These are phyloP conservation scores for Sinella curviseta DNA, from an alignment of 1,140 invertebrate genomes.

Conservation along the genomic window DNA sequence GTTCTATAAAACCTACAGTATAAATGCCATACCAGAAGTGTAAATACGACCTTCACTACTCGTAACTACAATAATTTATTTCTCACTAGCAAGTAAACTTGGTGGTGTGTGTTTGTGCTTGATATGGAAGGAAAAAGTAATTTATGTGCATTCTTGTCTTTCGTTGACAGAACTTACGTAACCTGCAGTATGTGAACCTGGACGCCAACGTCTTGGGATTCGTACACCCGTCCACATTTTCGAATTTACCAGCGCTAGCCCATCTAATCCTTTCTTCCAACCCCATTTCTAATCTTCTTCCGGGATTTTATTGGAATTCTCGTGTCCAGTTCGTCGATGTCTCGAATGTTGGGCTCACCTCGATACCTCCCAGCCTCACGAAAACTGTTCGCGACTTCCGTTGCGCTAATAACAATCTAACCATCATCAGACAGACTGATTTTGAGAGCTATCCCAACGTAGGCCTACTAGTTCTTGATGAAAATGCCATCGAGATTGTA, in stretches of 20 bases:
- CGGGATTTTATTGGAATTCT: slow-evolving; percentile 64
- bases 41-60: too few species aligned
- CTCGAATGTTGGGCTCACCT: slow-evolving; percentile 72
- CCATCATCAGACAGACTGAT: slow-evolving; percentile 74
- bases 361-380: slow-evolving; percentile 79
- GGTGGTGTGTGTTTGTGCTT: neutral
- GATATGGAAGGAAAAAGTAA: slow-evolving; percentile 2
- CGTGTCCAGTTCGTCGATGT: slow-evolving; percentile 77
- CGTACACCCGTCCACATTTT: slow-evolving; percentile 70
- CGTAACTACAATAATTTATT: slow-evolving; percentile 9
- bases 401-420: slow-evolving; percentile 73
- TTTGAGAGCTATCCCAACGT: slow-evolving; percentile 84
- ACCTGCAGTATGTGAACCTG: slow-evolving; percentile 75
- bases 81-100: neutral
- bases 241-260: slow-evolving; percentile 72
- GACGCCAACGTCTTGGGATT: slow-evolving; percentile 72
- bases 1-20: too few species aligned
- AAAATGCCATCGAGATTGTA: slow-evolving; percentile 72
- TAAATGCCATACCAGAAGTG: too few species aligned
- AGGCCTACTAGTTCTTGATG: slow-evolving; percentile 75
- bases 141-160: slow-evolving; percentile 24
- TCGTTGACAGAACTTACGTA: slow-evolving; percentile 60
- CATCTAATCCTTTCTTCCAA: slow-evolving; percentile 74
- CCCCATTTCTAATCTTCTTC: slow-evolving; percentile 63
- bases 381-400: slow-evolving; percentile 77